Conservation (phyloP, 2,113 vertebrate genomes). For the Chinchilla lanigera region DNA sequence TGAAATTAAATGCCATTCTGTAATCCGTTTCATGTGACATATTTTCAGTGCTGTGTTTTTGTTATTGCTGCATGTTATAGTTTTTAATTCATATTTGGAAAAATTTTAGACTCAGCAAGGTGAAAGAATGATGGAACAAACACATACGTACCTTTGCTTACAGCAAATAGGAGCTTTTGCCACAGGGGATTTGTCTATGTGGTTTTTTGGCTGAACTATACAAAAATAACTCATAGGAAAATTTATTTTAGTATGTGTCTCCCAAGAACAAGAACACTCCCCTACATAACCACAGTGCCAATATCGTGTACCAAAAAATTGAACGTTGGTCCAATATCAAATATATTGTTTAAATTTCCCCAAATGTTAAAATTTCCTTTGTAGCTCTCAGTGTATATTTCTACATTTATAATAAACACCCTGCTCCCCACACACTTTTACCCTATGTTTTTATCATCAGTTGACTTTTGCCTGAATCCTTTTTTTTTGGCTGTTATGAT, state of each 20-base stretch:
- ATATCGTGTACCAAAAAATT: not conserved
- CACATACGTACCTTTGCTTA: not conserved
- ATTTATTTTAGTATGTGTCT: not conserved
- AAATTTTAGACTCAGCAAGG: not conserved
- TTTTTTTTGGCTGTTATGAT: not conserved
- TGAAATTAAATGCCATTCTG: not conserved
- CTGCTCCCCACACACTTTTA: not conserved
- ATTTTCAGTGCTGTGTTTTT: not conserved
- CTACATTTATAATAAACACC: not conserved
- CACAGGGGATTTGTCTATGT: not conserved
- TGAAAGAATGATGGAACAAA: not conserved
- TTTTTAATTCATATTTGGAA: slow-evolving; percentile 4
- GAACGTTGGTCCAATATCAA: not conserved
- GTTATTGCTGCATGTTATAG: not conserved
- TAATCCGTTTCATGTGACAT: not conserved
- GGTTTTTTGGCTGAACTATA: not conserved
- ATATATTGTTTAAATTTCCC: not conserved
- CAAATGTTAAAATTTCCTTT: not conserved
- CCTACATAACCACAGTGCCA: not conserved
- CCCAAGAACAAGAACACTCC: not conserved
- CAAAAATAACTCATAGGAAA: not conserved
- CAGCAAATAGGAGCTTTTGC: not conserved
- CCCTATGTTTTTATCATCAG: not conserved
- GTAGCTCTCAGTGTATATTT: not conserved
- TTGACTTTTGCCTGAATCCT: not conserved